Evolutionary conservation across 2,113 vertebrate genomes (phyloP), one percentile per base, ranked within the genome.

Genomic region (Amphiprion percula): DNA sequence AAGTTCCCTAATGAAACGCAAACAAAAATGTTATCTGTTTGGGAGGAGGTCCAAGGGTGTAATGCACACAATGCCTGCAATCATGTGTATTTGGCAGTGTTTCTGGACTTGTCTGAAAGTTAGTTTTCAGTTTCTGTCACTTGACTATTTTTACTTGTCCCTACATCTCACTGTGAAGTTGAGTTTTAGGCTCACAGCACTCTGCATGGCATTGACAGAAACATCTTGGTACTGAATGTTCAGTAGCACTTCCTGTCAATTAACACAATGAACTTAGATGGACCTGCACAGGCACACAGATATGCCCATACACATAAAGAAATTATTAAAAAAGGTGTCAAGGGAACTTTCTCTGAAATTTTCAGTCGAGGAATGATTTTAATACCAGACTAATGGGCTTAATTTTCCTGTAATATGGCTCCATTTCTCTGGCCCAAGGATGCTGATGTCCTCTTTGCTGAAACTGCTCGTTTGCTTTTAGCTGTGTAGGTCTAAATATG

Each of bases 391-490:
- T 73, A 82, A 82, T 83, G 70, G 80, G 72, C 66, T 81, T 85
- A 84, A 91, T 91, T 89, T 82, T 21, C 47, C 66, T 76, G 56
- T 83, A 84, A 87, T 73, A 83, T 52, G 71, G 68, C 84, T 88
- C 19, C 49, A 83, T 84, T 75, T 83, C 49, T 87, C 16, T 79
- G 65, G 72, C 84, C 80, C 68, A 79, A 46, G 71, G 86, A 73
- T 68, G 74, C 77, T 46, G 39, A 74, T 85, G 77, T 81, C 74
- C 64, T 80, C 71, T 85, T 83, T 88, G 92, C 92, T 91, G 89
- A 92, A 90, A 63, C 77, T 37, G 89, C 87, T 85, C 79, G 60
- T 92, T 90, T 90, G 82, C 60, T 88, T 90, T 89, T 80, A 88
- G 88, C 92, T 87, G 83, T 85, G 88, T 83, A 69, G 68, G 83